phyloP scores from a whole-genome alignment of 2,113 vertebrate species.

The Malaclemys terrapin region DNA sequence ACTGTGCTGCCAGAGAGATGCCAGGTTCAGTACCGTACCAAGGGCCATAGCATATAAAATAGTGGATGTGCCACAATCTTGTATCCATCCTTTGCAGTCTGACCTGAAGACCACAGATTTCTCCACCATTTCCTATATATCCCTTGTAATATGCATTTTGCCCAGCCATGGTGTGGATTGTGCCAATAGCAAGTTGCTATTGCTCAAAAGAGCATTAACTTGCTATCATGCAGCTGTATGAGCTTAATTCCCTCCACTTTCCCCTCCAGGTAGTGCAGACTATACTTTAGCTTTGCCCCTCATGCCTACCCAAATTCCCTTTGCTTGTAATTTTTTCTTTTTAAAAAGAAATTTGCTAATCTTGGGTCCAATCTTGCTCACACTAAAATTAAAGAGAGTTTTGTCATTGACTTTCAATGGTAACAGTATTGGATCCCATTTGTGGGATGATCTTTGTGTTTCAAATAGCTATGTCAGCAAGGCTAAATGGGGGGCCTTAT shows the following conservation, averaged over 20 bases:
- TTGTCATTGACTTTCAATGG: conserved; percentile 29
- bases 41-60: conserved; percentile 5
- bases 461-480: background rate
- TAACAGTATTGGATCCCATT: background rate
- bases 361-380: conserved; percentile 18
- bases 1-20: background rate
- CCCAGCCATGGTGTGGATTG: conserved; percentile 56
- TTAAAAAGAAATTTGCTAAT: conserved; percentile 13
- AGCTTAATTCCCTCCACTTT: conserved; percentile 61
- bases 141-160: conserved; percentile 36
- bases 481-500: background rate
- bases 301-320: conserved; percentile 54
- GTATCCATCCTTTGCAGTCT: background rate
- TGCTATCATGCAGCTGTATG: conserved; percentile 67
- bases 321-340: conserved; percentile 53
- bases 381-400: conserved; percentile 16
- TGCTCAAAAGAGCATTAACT: conserved; percentile 70
- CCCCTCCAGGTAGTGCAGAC: conserved; percentile 49
- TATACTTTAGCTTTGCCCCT: conserved; percentile 57
- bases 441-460: background rate
- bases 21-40: background rate
- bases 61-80: background rate
- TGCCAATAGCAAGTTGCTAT: conserved; percentile 64
- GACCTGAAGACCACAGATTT: background rate
- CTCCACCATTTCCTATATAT: conserved; percentile 26